Conservation (phyloP, 2,113 vertebrate genomes). For the Gulo gulo region DNA sequence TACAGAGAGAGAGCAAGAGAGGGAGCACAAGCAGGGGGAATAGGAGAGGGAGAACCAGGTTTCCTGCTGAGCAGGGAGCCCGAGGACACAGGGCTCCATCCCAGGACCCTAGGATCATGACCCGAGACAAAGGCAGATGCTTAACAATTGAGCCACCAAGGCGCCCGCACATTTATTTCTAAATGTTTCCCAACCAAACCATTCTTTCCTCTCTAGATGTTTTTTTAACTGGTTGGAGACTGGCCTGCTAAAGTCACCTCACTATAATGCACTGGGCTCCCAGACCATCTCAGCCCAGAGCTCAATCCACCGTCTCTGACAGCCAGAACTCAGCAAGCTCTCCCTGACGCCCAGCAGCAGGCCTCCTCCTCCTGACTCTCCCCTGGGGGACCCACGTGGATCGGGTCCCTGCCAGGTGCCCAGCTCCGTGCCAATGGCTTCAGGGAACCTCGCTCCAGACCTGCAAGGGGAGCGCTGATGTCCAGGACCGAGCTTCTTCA, state of each 20-base stretch:
- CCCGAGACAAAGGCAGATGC: too few species aligned
- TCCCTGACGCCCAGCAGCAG: accelerated
- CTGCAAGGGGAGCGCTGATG: neutral
- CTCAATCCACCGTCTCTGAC: neutral
- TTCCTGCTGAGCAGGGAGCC: too few species aligned
- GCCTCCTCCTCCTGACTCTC: neutral
- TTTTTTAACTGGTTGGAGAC: neutral
- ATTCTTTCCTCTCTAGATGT: neutral
- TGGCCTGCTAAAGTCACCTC: neutral
- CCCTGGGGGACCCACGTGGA: neutral
- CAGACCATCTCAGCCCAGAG: neutral
- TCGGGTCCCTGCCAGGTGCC: neutral
- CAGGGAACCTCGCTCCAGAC: neutral
- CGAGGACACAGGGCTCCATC: too few species aligned
- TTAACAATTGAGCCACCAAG: too few species aligned
- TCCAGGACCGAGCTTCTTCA: too few species aligned
- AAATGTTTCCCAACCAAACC: neutral
- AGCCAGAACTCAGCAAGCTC: neutral
- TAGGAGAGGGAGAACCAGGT: too few species aligned
- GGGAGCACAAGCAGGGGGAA: too few species aligned
- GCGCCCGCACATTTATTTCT: neutral
- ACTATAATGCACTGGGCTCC: neutral
- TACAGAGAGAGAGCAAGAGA: too few species aligned
- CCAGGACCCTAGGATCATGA: too few species aligned
- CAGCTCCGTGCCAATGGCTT: neutral